Percentiles rank a stretch among this genome's conserved stretches.
phyloP scores from a whole-genome alignment of 2,113 vertebrate genomes.

The Scalopus aquaticus region DNA sequence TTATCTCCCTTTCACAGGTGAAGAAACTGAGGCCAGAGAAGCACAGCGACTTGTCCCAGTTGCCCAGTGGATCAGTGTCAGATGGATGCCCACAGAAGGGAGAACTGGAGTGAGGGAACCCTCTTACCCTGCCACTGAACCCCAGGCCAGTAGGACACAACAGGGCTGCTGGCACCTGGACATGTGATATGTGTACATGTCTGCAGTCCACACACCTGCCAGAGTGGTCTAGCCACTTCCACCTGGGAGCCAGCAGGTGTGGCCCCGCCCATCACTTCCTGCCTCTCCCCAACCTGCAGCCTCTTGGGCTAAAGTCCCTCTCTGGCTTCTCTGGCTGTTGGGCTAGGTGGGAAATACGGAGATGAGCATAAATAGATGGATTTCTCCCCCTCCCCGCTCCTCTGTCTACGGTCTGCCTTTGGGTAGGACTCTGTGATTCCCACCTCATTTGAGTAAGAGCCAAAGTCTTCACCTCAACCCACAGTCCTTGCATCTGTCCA shows the following conservation, averaged over 20 bases:
- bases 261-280: background rate
- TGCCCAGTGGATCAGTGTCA: background rate
- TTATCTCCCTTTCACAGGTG: background rate
- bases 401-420: background rate
- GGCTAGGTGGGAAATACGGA: background rate
- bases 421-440: background rate
- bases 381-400: background rate
- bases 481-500: background rate
- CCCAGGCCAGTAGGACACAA: background rate
- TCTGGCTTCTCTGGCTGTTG: background rate
- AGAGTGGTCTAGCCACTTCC: background rate
- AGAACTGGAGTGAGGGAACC: background rate
- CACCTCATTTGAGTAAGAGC: background rate
- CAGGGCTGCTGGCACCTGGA: background rate
- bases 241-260: background rate
- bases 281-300: background rate
- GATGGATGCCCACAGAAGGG: background rate
- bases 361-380: background rate
- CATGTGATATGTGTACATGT: background rate
- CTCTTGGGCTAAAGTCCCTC: background rate
- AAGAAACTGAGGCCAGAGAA: background rate
- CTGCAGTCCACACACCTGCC: background rate
- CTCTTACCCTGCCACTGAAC: no score
- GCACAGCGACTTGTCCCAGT: background rate
- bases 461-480: background rate